Conservation (phyloP, 92 coral and sea anemone genomes). For the Montipora capitata region DNA sequence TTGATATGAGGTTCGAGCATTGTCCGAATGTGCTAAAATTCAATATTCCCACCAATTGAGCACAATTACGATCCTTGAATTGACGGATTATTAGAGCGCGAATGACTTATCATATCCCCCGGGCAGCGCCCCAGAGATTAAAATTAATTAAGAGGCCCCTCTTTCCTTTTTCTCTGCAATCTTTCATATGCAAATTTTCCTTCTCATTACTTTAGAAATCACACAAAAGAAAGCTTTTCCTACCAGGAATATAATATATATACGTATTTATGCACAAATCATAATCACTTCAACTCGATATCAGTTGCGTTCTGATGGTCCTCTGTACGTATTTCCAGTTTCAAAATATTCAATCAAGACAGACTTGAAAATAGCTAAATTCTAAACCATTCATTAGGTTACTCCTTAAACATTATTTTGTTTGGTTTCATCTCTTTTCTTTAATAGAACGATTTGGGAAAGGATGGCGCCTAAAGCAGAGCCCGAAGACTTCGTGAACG, state of each 20-base stretch:
- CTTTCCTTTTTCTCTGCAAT: neutral
- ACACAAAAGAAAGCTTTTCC: conserved; percentile 17
- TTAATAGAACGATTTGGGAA: conserved; percentile 36
- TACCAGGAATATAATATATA: conserved; percentile 1
- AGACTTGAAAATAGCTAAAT: neutral
- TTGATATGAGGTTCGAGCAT: neutral
- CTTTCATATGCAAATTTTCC: conserved; percentile 23
- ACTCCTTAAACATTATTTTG: neutral
- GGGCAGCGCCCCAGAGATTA: conserved; percentile 9
- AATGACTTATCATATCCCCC: neutral
- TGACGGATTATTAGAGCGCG: neutral
- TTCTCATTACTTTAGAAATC: conserved; percentile 2
- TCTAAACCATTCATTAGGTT: neutral
- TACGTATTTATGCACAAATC: neutral
- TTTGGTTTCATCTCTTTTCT: neutral
- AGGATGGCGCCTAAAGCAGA: conserved; percentile 45
- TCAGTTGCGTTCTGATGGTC: neutral
- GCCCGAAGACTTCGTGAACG: conserved; percentile 25
- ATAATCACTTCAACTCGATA: neutral
- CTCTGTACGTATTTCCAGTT: neutral
- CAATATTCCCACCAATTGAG: neutral
- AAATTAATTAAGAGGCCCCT: neutral
- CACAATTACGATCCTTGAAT: neutral
- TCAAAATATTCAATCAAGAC: neutral
- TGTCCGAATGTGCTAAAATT: neutral